These are phyloP conservation scores for Daboia siamensis DNA, from an alignment of 2,113 vertebrate species.

Conservation along the genomic window DNA sequence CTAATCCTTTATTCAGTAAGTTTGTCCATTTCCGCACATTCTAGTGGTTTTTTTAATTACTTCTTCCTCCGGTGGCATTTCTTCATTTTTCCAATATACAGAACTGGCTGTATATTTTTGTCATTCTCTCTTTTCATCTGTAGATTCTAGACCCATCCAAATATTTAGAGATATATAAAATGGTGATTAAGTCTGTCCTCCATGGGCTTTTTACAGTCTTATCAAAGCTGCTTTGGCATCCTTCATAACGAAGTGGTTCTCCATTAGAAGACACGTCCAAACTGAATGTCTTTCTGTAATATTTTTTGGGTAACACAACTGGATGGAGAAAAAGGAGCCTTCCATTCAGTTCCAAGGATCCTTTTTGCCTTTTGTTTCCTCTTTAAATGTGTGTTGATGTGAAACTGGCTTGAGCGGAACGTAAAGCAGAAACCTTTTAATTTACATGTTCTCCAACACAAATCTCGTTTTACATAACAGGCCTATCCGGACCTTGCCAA, in stretches of 20 bases:
- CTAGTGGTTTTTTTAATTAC: too few species aligned
- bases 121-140: background rate
- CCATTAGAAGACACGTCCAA: background rate
- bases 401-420: background rate
- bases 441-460: slow-evolving; percentile 16
- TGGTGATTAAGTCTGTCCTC: too few species aligned
- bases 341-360: background rate
- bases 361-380: background rate
- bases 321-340: background rate
- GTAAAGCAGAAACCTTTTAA: slow-evolving; percentile 2
- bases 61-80: too few species aligned
- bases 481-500: slow-evolving; percentile 21
- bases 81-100: too few species aligned
- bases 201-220: background rate
- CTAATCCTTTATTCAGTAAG: too few species aligned
- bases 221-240: background rate
- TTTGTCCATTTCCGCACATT: too few species aligned
- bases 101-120: too few species aligned
- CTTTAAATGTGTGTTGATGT: slow-evolving; percentile 5
- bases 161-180: background rate
- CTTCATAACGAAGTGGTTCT: background rate
- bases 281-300: background rate
- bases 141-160: background rate
- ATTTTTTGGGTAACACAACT: background rate
- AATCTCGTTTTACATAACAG: slow-evolving; percentile 30